Conservation (phyloP, 2,888 invertebrate species). For the Dasysyrphus tricinctus region DNA sequence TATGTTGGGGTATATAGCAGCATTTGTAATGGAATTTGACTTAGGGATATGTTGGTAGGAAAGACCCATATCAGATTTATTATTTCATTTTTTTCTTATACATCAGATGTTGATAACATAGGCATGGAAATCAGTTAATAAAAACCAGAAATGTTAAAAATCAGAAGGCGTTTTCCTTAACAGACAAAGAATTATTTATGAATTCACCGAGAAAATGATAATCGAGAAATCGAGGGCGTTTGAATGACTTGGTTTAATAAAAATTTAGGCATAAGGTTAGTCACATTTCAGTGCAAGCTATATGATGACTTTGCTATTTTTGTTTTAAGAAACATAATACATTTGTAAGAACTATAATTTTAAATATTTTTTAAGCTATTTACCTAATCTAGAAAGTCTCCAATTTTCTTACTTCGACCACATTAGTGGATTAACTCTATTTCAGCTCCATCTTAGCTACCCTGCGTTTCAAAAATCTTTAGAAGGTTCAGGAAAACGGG, state of each 20-base stretch:
- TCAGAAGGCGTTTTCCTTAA: slow-evolving; percentile 9
- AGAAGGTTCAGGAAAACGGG: too few relatives aligned
- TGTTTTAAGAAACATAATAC: background rate
- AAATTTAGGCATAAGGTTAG: background rate
- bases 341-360: background rate
- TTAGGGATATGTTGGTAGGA: background rate
- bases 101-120: slow-evolving; percentile 13
- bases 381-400: too few relatives aligned
- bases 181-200: slow-evolving; percentile 19
- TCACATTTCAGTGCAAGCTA: background rate
- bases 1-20: slow-evolving; percentile 3
- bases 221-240: background rate
- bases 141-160: slow-evolving; percentile 30
- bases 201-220: slow-evolving; percentile 7
- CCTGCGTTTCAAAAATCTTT: too few relatives aligned
- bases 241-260: background rate
- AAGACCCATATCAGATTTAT: slow-evolving; percentile 1
- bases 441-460: too few relatives aligned
- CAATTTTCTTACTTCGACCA: too few relatives aligned
- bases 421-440: too few relatives aligned
- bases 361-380: too few relatives aligned
- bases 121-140: slow-evolving; percentile 36
- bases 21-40: slow-evolving; percentile 39
- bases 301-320: background rate
- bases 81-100: background rate